Base-by-base conservation (phyloP, 2,888 invertebrate species). In the Lypha dubia region DNA sequence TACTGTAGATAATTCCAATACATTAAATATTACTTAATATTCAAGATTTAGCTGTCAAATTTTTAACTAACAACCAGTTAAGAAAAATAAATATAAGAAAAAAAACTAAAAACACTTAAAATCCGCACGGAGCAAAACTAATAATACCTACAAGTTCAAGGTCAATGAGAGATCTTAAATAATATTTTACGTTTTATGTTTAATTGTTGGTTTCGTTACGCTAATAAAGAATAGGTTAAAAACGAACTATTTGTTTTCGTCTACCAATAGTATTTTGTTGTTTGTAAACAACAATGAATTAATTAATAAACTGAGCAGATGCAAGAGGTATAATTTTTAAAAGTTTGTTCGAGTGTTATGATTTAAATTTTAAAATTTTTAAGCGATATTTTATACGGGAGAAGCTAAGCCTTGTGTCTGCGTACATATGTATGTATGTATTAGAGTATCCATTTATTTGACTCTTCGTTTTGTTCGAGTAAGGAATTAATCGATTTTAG, bases 21-120 rank as follows among this genome's bases (percentile, higher is more conserved):
- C 56, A 56, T 28, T 5, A 56, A 56, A 56, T 28, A 56, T 56
- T 28, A 28, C 53, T 53, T 53, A 24, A 53, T 24, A 53, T 15
- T 53, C 15, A 53, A 53, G 13, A 53, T 1, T 15, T 11, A 53
- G n/a, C 56, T n/a, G n/a, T 28, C n/a, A 56, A 56, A 15, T 15
- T 56, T n/a, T 56, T 22, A 51, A 22, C 13, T 51, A 0, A 22
- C 13, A 22, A 0, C 51, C 3, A 51, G 20, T 51, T 5, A 51
- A 51, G 22, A 51, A 41, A 41, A 22, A 11, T n/a, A n/a, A n/a
- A n/a, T n/a, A 41, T 11, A 11, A 41, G 17, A 17, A n/a, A 56
- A 56, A 24, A 53, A 38, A 38, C 17, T 3, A 38, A n/a, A 20
- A 62, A 15, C 41, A 41, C 41, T 62, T 62, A 7, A 41, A 41